Evolutionary conservation across 2,888 invertebrate genomes (phyloP), one percentile per base, ranked within the genome.

Genomic region (Lasioglossum marginatum): DNA sequence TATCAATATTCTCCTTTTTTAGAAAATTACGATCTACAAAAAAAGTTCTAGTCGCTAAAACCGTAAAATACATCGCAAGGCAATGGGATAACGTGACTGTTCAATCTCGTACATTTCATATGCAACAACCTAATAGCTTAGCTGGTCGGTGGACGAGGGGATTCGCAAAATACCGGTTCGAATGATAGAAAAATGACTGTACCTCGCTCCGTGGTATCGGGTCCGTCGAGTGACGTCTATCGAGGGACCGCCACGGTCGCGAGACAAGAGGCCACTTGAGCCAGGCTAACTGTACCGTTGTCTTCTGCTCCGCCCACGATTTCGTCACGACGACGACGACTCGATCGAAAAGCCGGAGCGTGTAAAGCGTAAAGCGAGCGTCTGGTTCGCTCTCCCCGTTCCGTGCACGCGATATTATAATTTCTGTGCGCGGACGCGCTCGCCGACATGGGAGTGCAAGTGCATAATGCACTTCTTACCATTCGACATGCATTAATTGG

Each of bases 401-500:
- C n/a, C 16, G 8, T 23, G 45, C 77, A 45, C 68, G 45, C 48
- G 68, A 52, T 77, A 81, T 78, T 77, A 63, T 75, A 82, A 79
- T 81, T 80, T 77, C 45, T 27, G 27, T 23, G 60, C 68, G 37
- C 68, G 77, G 66, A 48, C 60, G 82, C 71, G 80, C 77, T 79
- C 81, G 63, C 74, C 83, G 82, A 77, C 77, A 79, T 77, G 82
- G 45, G 81, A 87, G 78, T 72, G 77, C 87, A 81, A 79, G 86
- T 84, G 82, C 87, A 77, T 77, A 78, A 48, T 82, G 73, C 79
- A 63, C 85, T 90, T 87, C 87, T 91, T 89, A 85, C 86, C 81
- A 85, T 90, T 91, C 89, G 81, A 81, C 85, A 88, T 87, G 89
- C 90, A 92, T 91, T 91, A 92, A 92, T 89, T 91, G 87, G 87